Conservation (phyloP, 2,888 invertebrate species). For the Plagodis pulveraria region DNA sequence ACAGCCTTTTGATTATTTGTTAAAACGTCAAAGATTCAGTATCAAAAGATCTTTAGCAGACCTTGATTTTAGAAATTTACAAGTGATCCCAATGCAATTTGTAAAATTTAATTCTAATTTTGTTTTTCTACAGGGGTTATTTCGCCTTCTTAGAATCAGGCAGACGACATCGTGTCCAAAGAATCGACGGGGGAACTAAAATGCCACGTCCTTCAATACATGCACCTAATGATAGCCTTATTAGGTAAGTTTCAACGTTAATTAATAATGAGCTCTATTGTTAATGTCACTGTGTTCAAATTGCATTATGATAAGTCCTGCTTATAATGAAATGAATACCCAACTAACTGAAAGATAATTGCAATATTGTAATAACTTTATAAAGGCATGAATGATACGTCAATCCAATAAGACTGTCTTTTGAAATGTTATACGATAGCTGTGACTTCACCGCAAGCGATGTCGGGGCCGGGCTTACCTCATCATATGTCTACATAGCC, state of each 20-base stretch:
- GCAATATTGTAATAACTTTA: conserved; percentile 44
- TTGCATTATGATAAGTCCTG: conserved; percentile 48
- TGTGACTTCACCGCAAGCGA: conserved; percentile 43
- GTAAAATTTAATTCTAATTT: no score
- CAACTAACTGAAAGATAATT: conserved; percentile 46
- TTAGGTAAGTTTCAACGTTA: conserved; percentile 73
- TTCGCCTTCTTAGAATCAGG: conserved; percentile 95
- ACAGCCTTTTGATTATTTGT: no score
- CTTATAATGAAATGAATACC: conserved; percentile 41
- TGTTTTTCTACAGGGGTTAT: conserved; percentile 86
- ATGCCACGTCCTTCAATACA: conserved; percentile 86
- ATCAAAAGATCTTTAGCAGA: no score
- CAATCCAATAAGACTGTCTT: conserved; percentile 33
- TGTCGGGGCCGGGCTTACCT: conserved; percentile 3
- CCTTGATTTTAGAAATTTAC: no score
- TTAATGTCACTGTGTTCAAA: conserved; percentile 46
- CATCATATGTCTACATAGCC: neutral
- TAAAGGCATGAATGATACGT: conserved; percentile 51
- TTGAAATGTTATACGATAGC: conserved; percentile 29
- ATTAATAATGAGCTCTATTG: conserved; percentile 16
- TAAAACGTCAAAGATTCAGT: no score
- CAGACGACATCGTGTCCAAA: conserved; percentile 87
- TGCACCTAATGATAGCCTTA: conserved; percentile 89
- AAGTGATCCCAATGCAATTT: no score
- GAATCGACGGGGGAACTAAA: conserved; percentile 83